Base-by-base conservation (phyloP, 2,797 vertebrate species). In the Melanitta fusca region DNA sequence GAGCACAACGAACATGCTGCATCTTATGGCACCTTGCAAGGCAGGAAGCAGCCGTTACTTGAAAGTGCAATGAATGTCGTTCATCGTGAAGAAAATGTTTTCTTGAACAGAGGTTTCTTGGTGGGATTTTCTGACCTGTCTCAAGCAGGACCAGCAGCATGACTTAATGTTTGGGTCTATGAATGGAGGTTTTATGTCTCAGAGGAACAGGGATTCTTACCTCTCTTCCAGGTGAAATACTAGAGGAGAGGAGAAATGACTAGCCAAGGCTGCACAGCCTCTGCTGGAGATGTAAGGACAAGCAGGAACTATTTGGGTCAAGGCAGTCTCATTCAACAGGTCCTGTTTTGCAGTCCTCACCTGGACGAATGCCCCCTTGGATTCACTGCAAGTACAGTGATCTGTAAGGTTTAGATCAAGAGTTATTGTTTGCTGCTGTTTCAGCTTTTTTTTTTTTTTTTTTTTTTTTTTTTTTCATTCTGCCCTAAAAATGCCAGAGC, bases 401-500 rank as follows among this genome's bases (percentile, higher is more conserved):
- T 39, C 78, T 85, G 49, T 85, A 89, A 87, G 91, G 75, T 65
- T 80, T 39, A 92, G 83, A 91, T 81, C 66, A 60, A 78, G 58
- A 72, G 62, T 95, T 91, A 54, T 78, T 85, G 78, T 95, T 91
- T 93, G 91, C 68, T 96, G 93, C 85, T 93, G 64, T 75, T 96
- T 91, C 93, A 96, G 94, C 83, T 87, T 14, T 58, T 74, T 74
- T 54, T 85, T 89, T 71, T 6, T 87, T 14, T 58, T 74, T 74
- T 54, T 85, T 89, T 71, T 6, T 10, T 21, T 21, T 17, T 38
- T 58, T 62, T 25, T 62, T 12, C 5, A 57, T 74, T 88, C 83
- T 97, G 95, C 73, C 95, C 96, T 97, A 85, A 97, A 97, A 97
- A 93, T 96, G 96, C 94, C 95, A 97, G 74, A 95, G 34, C 80